Percentiles rank a stretch among this genome's conserved stretches.
Evolutionary conservation across 2,797 vertebrate species (phyloP).

Genomic region (Cryptoblepharus egeriae): DNA sequence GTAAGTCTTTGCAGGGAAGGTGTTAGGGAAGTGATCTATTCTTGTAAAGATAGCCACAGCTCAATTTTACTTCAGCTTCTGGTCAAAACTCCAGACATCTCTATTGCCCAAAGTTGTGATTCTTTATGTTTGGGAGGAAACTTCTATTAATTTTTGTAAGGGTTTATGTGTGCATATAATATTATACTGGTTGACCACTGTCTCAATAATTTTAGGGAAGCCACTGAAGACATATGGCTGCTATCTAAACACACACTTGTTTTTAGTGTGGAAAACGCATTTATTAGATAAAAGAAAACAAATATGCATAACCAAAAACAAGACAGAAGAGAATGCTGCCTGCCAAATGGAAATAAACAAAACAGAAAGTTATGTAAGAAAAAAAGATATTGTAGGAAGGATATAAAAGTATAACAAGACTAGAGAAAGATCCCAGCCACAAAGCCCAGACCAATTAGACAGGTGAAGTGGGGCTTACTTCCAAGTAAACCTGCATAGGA

Average conservation of each 20-base stretch:
- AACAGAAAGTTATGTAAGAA: neutral
- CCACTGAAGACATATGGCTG: neutral
- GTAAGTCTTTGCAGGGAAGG: too few species aligned
- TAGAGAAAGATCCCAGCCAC: neutral
- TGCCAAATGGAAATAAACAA: neutral
- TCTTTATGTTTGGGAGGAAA: neutral
- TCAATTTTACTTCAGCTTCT: constrained; percentile 9
- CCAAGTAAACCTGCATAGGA: neutral
- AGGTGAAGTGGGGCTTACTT: neutral
- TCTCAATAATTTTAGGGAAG: neutral
- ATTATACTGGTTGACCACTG: too few species aligned
- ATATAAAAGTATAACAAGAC: neutral
- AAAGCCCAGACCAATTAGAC: neutral
- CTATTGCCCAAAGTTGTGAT: neutral
- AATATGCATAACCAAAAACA: neutral
- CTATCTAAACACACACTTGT: neutral
- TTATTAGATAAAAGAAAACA: constrained; percentile 4
- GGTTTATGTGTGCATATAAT: too few species aligned
- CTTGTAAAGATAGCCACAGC: neutral
- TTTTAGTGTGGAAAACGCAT: neutral
- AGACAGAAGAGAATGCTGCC: neutral
- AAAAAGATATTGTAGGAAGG: neutral
- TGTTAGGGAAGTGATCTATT: too few species aligned
- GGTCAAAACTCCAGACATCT: too few species aligned
- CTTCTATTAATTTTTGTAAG: too few species aligned